Evolutionary conservation across 2,797 vertebrate genomes (phyloP).

Genomic region (Pachyuromys duprasi): DNA sequence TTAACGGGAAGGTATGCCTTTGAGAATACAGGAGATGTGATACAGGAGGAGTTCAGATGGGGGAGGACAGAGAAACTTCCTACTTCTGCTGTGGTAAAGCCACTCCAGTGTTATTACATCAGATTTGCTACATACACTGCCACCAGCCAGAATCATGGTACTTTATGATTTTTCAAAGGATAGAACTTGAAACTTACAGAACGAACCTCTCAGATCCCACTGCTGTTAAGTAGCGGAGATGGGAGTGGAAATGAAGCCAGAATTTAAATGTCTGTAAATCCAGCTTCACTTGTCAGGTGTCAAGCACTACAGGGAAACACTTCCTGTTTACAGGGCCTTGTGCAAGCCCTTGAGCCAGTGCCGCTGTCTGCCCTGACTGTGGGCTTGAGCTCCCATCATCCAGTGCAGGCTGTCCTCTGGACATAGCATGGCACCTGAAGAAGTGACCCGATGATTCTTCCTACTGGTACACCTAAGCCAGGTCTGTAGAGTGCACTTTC

Average conservation of each 20-base stretch:
- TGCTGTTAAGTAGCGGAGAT: neutral
- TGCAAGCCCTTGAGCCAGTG: neutral
- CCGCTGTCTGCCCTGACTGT: neutral
- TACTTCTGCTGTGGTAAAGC: neutral
- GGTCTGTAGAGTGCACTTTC: neutral
- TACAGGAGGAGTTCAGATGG: neutral
- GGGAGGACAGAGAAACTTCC: neutral
- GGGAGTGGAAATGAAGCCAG: neutral
- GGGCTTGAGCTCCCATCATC: neutral
- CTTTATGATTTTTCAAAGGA: neutral
- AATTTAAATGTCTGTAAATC: neutral
- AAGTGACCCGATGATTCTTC: neutral
- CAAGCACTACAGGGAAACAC: neutral
- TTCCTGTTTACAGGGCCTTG: neutral
- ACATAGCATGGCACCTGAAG: accelerated
- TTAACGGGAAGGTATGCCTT: neutral
- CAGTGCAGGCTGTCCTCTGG: neutral
- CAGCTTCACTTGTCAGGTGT: neutral
- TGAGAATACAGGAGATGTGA: neutral
- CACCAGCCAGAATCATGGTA: neutral
- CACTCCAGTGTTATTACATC: no score
- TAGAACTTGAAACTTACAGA: neutral
- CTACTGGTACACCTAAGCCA: neutral
- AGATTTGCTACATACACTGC: no score
- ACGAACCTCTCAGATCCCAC: neutral